Base-by-base conservation (phyloP, 2,113 vertebrate genomes). In the Brevimyrus niger region DNA sequence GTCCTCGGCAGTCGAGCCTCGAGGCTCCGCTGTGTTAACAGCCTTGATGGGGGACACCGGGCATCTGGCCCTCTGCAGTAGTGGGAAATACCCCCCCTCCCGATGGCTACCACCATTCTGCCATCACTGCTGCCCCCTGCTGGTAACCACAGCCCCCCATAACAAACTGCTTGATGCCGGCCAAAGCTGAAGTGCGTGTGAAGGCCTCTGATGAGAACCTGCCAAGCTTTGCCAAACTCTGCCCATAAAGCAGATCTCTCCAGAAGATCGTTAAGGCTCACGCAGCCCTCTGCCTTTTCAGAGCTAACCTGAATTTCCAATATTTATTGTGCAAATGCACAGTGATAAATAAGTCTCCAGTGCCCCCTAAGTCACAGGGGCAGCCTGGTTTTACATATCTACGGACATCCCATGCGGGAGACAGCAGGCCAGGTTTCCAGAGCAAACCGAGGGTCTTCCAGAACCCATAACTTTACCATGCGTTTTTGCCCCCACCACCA, bases 111-210 rank as follows among this genome's bases (percentile, higher is more conserved):
- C 35, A 86, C 89, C 91, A 91, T 90, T 87, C 86, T 92, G 89
- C 89, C 90, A 87, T 89, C 90, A 6, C 85, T 89, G 88, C 61
- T 82, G 90, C 89, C 89, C 90, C 89, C 87, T 90, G 87, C 69
- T 86, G 80, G 50, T 19, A 58, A 17, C 76, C 46, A 31, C 48
- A 84, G 46, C 35, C 73, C 73, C 47, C 58, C 27, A 46, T 8
- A 19, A 80, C 35, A 80, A 80, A 31, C 42, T 19, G 61, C 27
- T 17, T 42, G 51, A 10, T 38, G 86, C 15, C 2, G 19, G 44
- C 44, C 44, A 27, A n/a, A 44, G 82, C 9, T 84, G 46, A 47
- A 80, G 15, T 19, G 73, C 10, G 21, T 23, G 82, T 27, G 19
- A 84, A 84, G 82, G 82, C 82, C 82, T 47, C 82, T 46, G 82